A percentile compares a stretch with the other conserved stretches of the same genome.
phyloP scores from a whole-genome alignment of 1,140 invertebrate species.

The Camponotus pennsylvanicus region DNA sequence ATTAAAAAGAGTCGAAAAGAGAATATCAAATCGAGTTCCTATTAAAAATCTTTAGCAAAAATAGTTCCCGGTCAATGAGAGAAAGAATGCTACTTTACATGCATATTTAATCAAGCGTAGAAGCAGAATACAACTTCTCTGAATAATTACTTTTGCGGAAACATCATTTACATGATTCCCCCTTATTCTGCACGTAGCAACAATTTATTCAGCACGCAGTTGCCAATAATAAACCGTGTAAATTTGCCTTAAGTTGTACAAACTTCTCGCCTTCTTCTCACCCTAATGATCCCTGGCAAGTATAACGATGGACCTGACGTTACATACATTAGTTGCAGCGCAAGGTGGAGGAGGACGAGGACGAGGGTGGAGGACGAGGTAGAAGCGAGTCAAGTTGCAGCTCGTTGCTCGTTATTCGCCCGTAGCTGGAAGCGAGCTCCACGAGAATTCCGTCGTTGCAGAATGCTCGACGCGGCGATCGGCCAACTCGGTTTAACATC shows the following conservation, averaged over 20 bases:
- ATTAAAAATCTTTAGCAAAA: not conserved
- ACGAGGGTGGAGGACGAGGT: not conserved
- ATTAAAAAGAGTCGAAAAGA: not conserved
- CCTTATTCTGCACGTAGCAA: not conserved
- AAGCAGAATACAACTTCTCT: not conserved
- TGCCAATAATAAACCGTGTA: conserved; percentile 49
- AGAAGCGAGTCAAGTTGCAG: conserved; percentile 55
- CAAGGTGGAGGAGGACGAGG: too few relatives aligned
- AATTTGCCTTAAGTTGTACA: conserved; percentile 50
- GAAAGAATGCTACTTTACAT: not conserved
- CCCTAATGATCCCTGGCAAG: conserved; percentile 53
- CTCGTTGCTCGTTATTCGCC: conserved; percentile 59
- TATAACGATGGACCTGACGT: conserved; percentile 61
- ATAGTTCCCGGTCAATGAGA: not conserved
- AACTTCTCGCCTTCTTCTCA: conserved; percentile 53
- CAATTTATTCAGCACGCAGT: conserved; percentile 37
- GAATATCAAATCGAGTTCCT: not conserved
- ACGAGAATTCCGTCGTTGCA: conserved; percentile 44
- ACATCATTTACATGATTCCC: conserved; percentile 11
- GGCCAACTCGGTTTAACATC: conserved; percentile 50
- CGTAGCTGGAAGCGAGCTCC: conserved; percentile 25
- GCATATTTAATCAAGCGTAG: conserved; percentile 37
- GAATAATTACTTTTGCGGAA: conserved; percentile 14
- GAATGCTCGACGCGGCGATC: conserved; percentile 37
- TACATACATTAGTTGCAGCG: conserved; percentile 53